Percentiles rank a stretch among this genome's conserved stretches.
These are phyloP conservation scores for Masnerella sp. DNA, from an alignment of 2,888 invertebrate species.

Conservation along the genomic window DNA sequence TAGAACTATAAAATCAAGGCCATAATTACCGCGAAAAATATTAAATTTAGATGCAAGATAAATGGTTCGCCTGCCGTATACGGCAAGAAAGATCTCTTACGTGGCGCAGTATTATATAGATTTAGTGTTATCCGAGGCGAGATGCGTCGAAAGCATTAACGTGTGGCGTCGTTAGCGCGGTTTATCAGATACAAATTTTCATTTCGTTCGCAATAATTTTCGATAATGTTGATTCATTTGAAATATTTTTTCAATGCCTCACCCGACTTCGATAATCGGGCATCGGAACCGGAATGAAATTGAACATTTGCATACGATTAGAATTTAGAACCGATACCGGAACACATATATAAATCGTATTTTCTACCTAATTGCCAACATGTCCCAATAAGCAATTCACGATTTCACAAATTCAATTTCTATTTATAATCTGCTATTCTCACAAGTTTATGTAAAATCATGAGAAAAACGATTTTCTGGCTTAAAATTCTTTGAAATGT, in stretches of 20 bases:
- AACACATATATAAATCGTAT: no score
- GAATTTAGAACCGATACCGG: no score
- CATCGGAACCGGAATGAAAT: slow-evolving; percentile 22
- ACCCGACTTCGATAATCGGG: not conserved
- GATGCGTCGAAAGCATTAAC: slow-evolving; percentile 6
- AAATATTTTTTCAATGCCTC: slow-evolving; percentile 17
- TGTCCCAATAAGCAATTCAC: no score
- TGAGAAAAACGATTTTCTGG: no score
- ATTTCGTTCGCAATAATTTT: slow-evolving; percentile 23
- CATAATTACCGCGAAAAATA: slow-evolving; percentile 23
- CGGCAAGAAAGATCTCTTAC: slow-evolving; percentile 14
- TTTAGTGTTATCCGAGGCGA: slow-evolving; percentile 24
- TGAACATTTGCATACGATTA: no score
- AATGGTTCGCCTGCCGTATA: slow-evolving; percentile 9
- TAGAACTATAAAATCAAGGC: slow-evolving; percentile 24
- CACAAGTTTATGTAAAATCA: no score
- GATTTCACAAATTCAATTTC: no score
- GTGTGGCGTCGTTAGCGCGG: slow-evolving; percentile 4
- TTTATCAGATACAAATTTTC: slow-evolving; percentile 25
- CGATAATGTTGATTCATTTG: slow-evolving; percentile 28
- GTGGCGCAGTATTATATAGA: slow-evolving; percentile 17
- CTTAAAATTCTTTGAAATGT: no score
- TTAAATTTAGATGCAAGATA: slow-evolving; percentile 27
- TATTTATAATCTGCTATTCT: no score
- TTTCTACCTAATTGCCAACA: no score